These are phyloP conservation scores for Tetramorium alpestre DNA, from an alignment of 1,140 invertebrate species.

Conservation along the genomic window DNA sequence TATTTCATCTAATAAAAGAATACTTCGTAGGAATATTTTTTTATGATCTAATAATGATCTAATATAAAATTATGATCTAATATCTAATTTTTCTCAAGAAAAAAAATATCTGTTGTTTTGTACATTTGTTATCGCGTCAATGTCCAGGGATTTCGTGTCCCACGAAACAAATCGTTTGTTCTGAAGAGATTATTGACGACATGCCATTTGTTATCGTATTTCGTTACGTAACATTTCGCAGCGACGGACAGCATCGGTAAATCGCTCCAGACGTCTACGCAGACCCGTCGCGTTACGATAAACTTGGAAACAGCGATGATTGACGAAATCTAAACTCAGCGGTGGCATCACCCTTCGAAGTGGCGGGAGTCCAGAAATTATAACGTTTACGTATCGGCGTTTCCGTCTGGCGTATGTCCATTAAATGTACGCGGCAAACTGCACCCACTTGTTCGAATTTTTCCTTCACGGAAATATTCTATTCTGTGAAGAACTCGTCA, in stretches of 20 bases:
- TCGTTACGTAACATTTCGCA: slow-evolving; percentile 37
- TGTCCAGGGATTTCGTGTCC: background rate
- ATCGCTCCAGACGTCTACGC: slow-evolving; percentile 44
- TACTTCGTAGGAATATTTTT: background rate
- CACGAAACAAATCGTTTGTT: background rate
- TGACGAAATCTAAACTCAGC: slow-evolving; percentile 82
- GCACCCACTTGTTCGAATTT: slow-evolving; percentile 80
- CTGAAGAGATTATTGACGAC: background rate
- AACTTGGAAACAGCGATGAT: slow-evolving; percentile 78
- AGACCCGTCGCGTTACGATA: slow-evolving; percentile 67
- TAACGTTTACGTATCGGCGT: slow-evolving; percentile 75
- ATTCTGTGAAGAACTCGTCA: background rate
- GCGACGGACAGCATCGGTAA: background rate
- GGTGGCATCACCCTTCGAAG: slow-evolving; percentile 82
- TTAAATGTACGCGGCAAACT: slow-evolving; percentile 69
- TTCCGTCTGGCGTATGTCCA: slow-evolving; percentile 79
- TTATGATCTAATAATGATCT: too few species aligned
- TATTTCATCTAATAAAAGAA: background rate
- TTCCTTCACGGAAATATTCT: slow-evolving; percentile 20
- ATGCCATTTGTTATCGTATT: slow-evolving; percentile 16
- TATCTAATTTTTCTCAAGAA: too few species aligned
- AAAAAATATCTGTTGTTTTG: background rate
- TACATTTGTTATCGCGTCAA: slow-evolving; percentile 14
- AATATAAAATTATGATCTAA: too few species aligned
- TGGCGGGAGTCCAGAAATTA: slow-evolving; percentile 84